Base-by-base conservation (phyloP, 2,888 invertebrate species). In the Drosophila subquinaria region DNA sequence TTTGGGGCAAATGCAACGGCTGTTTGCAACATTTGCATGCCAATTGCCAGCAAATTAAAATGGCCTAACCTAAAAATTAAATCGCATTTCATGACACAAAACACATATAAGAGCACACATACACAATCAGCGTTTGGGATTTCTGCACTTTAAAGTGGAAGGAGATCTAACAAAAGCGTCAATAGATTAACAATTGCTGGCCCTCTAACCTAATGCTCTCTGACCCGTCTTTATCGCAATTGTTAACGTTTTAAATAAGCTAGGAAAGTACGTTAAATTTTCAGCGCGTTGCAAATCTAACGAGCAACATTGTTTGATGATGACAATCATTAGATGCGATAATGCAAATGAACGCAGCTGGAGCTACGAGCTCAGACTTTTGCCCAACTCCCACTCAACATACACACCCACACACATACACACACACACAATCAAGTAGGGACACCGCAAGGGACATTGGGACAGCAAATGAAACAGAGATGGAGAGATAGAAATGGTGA, bases 311-410 rank as follows among this genome's bases (percentile, higher is more conserved):
- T 88, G 87, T 88, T 90, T 85, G 88, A 80, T 86, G 89, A 85
- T 85, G 90, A 79, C 81, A 82, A 82, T 84, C 86, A 89, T 91
- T 90, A 85, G 85, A 91, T 85, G 84, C 84, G 85, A 91, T 88
- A 90, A 90, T 90, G 89, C 87, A 90, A 91, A 90, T 90, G 89
- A 88, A 82, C 61, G 55, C 73, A 57, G 63, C 77, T 51, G 66
- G 76, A 79, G 42, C 35, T 48, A 15, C 47, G 47, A 64, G 40
- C 5, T 57, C 20, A 20, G 59, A 30, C 36, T 5, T 15, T 20
- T 9, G 4, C 30, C 15, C 10, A 9, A 10, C 4, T 52, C 20
- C 36, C n/a, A 23, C 20, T 9, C 4, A 30, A 30, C 8, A 30
- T 30, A 45, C 23, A 13, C 23, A 5, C 15, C 15, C 17, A 13